Percentiles rank a stretch among this genome's conserved stretches.
Conservation (phyloP, 1,140 invertebrate genomes). For the Pygmarrhopalites habei region DNA sequence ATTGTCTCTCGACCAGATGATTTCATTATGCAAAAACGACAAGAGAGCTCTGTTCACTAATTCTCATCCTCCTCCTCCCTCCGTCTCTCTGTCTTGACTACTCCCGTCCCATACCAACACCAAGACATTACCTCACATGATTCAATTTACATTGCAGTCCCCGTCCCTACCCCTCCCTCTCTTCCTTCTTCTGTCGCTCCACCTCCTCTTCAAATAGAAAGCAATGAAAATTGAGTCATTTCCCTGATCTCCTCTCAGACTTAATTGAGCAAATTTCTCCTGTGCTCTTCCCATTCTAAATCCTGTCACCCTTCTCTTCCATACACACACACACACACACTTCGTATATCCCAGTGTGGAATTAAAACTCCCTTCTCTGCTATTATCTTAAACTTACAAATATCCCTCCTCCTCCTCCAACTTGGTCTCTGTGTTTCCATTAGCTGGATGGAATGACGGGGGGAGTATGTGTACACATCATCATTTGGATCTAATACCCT, state of each 20-base stretch:
- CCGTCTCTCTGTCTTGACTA: too few relatives aligned
- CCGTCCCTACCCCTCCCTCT: too few relatives aligned
- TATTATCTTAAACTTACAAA: not conserved
- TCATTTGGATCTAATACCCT: conserved; percentile 3
- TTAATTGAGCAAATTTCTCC: conserved; percentile 11
- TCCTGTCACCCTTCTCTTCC: not conserved
- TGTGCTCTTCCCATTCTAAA: not conserved
- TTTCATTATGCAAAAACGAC: conserved; percentile 7
- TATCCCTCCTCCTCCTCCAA: not conserved
- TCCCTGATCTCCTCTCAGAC: not conserved
- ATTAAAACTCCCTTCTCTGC: not conserved
- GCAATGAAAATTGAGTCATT: conserved; percentile 3
- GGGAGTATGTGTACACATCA: not conserved
- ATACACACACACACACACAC: too few relatives aligned
- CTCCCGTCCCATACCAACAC: too few relatives aligned
- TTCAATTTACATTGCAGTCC: not conserved
- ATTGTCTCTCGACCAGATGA: conserved; percentile 7
- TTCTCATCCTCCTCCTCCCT: too few relatives aligned
- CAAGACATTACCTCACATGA: not conserved
- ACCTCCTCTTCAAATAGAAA: too few relatives aligned
- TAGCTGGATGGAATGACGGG: not conserved
- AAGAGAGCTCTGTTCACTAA: too few relatives aligned
- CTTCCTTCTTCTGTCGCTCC: too few relatives aligned
- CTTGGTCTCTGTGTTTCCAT: not conserved
- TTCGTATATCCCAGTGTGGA: too few relatives aligned